Conservation (phyloP, 2,113 vertebrate genomes). For the Malurus cyaneus region DNA sequence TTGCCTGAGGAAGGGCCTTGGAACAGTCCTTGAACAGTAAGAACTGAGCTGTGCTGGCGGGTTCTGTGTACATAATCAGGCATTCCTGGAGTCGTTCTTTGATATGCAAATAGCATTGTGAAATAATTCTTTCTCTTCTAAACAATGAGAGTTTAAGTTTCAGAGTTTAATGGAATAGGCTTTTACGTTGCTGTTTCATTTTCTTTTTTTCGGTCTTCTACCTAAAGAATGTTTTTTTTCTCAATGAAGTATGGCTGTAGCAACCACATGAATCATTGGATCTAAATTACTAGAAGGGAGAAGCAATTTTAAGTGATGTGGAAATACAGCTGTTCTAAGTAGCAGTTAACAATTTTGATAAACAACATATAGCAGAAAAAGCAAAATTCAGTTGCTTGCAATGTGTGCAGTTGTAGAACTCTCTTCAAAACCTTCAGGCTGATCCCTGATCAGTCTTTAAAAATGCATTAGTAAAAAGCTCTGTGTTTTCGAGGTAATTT, state of each 20-base stretch:
- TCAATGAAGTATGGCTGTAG: neutral
- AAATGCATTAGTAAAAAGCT: neutral
- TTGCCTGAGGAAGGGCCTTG: neutral
- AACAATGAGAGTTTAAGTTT: neutral
- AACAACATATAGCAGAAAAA: neutral
- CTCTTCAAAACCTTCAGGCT: neutral
- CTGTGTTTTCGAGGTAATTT: neutral
- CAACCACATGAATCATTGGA: neutral
- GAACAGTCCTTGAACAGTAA: neutral
- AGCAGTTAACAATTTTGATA: neutral
- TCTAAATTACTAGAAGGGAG: neutral
- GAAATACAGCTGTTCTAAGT: neutral
- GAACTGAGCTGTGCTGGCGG: neutral
- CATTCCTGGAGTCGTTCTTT: neutral
- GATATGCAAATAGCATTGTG: neutral
- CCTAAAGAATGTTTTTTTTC: neutral
- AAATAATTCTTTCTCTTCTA: neutral
- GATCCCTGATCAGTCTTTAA: neutral
- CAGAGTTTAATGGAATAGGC: neutral
- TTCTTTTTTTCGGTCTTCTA: neutral
- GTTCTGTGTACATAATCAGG: neutral
- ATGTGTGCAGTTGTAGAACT: neutral
- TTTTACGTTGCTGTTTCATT: neutral
- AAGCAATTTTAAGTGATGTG: neutral
- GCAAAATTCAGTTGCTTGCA: neutral